Evolutionary conservation across 2,888 invertebrate species (phyloP).

Genomic region (Lochmaea capreae): DNA sequence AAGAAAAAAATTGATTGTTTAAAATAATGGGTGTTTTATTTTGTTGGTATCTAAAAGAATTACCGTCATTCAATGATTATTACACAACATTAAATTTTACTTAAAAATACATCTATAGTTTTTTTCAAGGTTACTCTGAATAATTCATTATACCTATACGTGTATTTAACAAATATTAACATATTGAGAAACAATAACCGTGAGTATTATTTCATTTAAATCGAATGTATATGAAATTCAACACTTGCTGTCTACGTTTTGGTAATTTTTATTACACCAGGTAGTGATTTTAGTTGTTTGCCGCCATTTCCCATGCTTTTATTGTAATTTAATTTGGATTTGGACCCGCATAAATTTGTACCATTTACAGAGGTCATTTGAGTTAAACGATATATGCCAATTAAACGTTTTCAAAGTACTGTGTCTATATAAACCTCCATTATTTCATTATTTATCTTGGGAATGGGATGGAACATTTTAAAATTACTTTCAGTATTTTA

Average conservation of each 20-base stretch:
- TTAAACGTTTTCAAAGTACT: slow-evolving; percentile 12
- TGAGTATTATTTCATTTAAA: background rate
- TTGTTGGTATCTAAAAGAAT: too few species aligned
- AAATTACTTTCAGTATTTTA: too few species aligned
- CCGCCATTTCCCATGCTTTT: slow-evolving; percentile 31
- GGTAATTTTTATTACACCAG: slow-evolving; percentile 9
- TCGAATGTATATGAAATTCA: slow-evolving; percentile 6
- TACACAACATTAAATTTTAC: background rate
- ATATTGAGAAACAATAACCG: slow-evolving; percentile 10
- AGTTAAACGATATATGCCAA: slow-evolving; percentile 21
- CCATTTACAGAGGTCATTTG: slow-evolving; percentile 21
- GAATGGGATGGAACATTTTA: background rate
- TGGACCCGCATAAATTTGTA: slow-evolving; percentile 31
- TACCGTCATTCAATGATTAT: too few species aligned
- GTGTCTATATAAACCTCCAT: too few species aligned
- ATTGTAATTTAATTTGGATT: slow-evolving; percentile 27
- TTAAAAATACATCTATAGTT: background rate
- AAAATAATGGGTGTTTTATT: too few species aligned
- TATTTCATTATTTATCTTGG: too few species aligned
- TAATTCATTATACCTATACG: background rate
- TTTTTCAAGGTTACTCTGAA: background rate
- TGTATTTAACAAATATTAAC: slow-evolving; percentile 8
- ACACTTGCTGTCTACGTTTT: slow-evolving; percentile 7
- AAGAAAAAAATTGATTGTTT: too few species aligned
- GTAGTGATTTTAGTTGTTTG: slow-evolving; percentile 27